A percentile compares a stretch with the other conserved stretches of the same genome.
Conservation (phyloP, 2,797 vertebrate genomes). For the Cryptoprocta ferox region DNA sequence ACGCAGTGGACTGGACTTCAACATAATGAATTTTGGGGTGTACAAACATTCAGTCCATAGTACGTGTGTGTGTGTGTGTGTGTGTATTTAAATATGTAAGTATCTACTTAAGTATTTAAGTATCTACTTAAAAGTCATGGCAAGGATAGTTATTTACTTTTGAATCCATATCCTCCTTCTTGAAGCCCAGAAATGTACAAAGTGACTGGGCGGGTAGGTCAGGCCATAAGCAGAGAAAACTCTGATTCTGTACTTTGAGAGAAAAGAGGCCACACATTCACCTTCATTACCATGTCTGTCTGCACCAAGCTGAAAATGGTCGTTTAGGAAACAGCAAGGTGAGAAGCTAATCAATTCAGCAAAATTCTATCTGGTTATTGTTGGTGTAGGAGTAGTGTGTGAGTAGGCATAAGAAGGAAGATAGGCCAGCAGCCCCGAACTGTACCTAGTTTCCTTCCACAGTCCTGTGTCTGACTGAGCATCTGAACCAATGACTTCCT, state of each 20-base stretch:
- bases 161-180: background rate
- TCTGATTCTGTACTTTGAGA: background rate
- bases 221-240: background rate
- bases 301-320: background rate
- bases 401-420: background rate
- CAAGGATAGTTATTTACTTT: background rate
- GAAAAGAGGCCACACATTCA: background rate
- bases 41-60: background rate
- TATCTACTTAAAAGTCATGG: background rate
- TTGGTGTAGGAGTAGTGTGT: background rate
- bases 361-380: background rate
- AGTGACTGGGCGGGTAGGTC: background rate
- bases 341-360: background rate
- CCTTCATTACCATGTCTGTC: background rate
- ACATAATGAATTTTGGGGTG: background rate
- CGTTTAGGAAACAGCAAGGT: background rate
- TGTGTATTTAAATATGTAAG: too few relatives aligned
- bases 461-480: background rate
- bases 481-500: background rate
- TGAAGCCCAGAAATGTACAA: background rate
- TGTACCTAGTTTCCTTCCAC: background rate
- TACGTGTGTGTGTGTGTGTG: background rate
- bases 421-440: background rate
- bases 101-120: background rate
- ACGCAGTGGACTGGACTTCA: background rate